Conservation (phyloP, 1,140 invertebrate species). For the Microplitis mediator region DNA sequence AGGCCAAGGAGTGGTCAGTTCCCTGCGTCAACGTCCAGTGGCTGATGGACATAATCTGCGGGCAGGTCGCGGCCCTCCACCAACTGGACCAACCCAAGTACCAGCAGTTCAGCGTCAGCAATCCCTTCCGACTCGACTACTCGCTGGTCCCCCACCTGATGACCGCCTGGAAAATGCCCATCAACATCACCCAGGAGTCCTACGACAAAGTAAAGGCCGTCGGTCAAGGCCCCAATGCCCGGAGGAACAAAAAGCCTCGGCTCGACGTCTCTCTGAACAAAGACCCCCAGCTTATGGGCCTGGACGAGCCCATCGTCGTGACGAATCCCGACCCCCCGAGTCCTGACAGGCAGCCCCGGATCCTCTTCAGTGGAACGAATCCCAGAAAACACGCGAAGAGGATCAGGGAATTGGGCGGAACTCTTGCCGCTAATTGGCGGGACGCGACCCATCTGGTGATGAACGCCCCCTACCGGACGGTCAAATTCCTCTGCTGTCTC, state of each 20-base stretch:
- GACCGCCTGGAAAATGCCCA: conserved; percentile 89
- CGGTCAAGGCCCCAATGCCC: conserved; percentile 58
- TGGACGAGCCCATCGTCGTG: conserved; percentile 55
- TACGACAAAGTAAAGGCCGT: conserved; percentile 79
- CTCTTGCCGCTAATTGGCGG: conserved; percentile 69
- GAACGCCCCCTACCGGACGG: conserved; percentile 75
- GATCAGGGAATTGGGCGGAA: conserved; percentile 77
- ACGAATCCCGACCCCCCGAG: conserved; percentile 60
- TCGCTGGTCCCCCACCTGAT: conserved; percentile 86
- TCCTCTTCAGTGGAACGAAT: conserved; percentile 62
- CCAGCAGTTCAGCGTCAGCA: conserved; percentile 80
- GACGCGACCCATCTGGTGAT: conserved; percentile 91
- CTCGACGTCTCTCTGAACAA: conserved; percentile 56
- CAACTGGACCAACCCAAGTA: conserved; percentile 85
- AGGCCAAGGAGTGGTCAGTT: conserved; percentile 87
- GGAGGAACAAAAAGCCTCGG: conserved; percentile 59
- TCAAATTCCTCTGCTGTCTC: conserved; percentile 85
- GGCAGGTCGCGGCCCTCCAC: conserved; percentile 81
- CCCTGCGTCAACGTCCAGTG: conserved; percentile 91
- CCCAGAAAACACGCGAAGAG: conserved; percentile 64
- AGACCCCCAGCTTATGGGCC: conserved; percentile 54
- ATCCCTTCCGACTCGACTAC: conserved; percentile 88
- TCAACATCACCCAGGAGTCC: conserved; percentile 86
- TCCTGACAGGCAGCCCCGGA: conserved; percentile 57
- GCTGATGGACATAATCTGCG: conserved; percentile 92